Percentiles rank a stretch among this genome's conserved stretches.
Evolutionary conservation across 2,113 vertebrate genomes (phyloP).

Genomic region (Macrotus californicus): DNA sequence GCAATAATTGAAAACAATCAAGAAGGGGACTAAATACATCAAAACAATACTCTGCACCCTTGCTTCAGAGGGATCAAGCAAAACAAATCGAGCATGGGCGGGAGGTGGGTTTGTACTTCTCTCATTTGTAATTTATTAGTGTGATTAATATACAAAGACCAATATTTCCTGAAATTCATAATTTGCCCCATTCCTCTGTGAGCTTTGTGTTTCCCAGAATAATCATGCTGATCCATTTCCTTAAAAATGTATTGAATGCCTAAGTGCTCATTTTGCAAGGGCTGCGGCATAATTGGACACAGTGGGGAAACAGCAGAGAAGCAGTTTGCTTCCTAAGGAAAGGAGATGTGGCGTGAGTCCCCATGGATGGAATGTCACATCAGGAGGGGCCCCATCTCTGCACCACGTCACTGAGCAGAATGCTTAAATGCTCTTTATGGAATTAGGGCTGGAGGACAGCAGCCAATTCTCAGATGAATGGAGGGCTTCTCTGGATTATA

Average conservation of each 20-base stretch:
- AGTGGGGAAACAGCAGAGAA: constrained; percentile 50
- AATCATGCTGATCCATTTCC: constrained; percentile 50
- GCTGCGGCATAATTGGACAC: constrained; percentile 64
- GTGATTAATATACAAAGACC: constrained; percentile 51
- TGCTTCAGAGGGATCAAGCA: constrained; percentile 12
- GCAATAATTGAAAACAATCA: constrained; percentile 33
- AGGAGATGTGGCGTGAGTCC: background rate
- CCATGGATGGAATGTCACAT: constrained; percentile 16
- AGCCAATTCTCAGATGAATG: constrained; percentile 46
- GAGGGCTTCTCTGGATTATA: constrained; percentile 38
- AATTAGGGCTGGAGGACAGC: constrained; percentile 51
- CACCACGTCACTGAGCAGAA: background rate
- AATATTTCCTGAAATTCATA: constrained; percentile 9
- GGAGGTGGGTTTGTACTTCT: background rate
- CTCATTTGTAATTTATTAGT: constrained; percentile 4
- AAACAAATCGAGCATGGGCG: background rate
- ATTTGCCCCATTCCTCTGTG: constrained; percentile 47
- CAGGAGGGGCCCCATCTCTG: background rate
- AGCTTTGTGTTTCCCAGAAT: constrained; percentile 41
- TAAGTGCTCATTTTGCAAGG: constrained; percentile 58
- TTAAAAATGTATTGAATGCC: constrained; percentile 46
- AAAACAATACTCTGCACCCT: background rate
- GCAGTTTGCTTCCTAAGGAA: constrained; percentile 56
- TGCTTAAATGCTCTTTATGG: constrained; percentile 71
- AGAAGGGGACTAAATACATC: constrained; percentile 32